These are phyloP conservation scores for Sandelia bainsii DNA, from an alignment of 2,797 vertebrate species.

Conservation along the genomic window DNA sequence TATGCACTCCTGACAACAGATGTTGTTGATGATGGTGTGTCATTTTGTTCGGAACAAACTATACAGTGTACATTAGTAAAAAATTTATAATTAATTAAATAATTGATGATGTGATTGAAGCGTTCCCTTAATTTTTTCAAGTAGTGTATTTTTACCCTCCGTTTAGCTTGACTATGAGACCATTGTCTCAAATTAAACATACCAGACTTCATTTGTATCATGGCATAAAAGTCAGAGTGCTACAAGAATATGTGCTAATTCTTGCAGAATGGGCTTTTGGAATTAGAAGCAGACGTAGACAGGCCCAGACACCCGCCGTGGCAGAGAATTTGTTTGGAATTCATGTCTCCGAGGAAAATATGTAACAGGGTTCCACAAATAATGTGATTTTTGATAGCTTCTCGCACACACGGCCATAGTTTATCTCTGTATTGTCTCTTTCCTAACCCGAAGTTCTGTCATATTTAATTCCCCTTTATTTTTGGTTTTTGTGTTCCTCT, in stretches of 20 bases:
- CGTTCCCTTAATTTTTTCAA: too few species aligned
- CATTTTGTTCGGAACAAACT: too few species aligned
- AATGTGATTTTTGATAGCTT: slow-evolving; percentile 69
- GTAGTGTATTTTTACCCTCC: background rate
- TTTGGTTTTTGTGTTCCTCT: background rate
- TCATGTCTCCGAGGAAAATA: slow-evolving; percentile 89
- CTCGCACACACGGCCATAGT: slow-evolving; percentile 24
- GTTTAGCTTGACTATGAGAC: slow-evolving; percentile 2
- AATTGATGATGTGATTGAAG: too few species aligned
- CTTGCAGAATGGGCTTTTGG: slow-evolving; percentile 83
- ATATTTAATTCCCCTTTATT: background rate
- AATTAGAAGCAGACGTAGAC: slow-evolving; percentile 80
- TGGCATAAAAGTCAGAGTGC: slow-evolving; percentile 72
- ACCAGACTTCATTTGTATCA: slow-evolving; percentile 42
- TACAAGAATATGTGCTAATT: slow-evolving; percentile 83
- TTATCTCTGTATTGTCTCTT: slow-evolving; percentile 8
- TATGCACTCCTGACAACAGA: too few species aligned
- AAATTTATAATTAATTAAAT: too few species aligned
- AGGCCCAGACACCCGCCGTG: slow-evolving; percentile 86
- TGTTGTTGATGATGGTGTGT: too few species aligned
- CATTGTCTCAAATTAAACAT: slow-evolving; percentile 28
- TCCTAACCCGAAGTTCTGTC: background rate
- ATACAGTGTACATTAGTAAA: too few species aligned
- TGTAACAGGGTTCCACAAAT: slow-evolving; percentile 82
- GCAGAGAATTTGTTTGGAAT: slow-evolving; percentile 92